These are phyloP conservation scores for Ceyx erithaca DNA, from an alignment of 2,797 vertebrate genomes.

Conservation along the genomic window DNA sequence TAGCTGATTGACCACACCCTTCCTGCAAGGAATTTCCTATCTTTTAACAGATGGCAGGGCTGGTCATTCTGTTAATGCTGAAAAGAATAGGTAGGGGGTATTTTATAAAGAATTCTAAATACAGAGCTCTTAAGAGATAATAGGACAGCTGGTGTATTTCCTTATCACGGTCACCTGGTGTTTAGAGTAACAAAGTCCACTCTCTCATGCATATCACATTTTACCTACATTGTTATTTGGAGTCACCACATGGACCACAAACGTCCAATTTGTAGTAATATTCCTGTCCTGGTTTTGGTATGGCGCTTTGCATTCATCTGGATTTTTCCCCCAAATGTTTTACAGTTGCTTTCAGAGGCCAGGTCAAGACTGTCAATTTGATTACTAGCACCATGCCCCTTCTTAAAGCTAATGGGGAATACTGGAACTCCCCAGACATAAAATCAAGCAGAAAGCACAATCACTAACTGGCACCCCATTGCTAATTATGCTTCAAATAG, in stretches of 20 bases:
- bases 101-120: slow-evolving; percentile 62
- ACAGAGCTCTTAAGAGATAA: slow-evolving; percentile 22
- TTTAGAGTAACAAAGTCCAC: not conserved
- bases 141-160: slow-evolving; percentile 14
- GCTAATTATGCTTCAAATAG: slow-evolving; percentile 79
- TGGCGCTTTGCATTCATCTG: slow-evolving; percentile 62
- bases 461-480: slow-evolving; percentile 63
- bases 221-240: slow-evolving; percentile 32
- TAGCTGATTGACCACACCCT: not conserved
- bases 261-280: slow-evolving; percentile 34
- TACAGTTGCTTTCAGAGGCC: slow-evolving; percentile 65
- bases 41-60: slow-evolving; percentile 37
- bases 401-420: slow-evolving; percentile 71
- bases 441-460: slow-evolving; percentile 63
- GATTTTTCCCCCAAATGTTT: slow-evolving; percentile 67
- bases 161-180: not conserved
- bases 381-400: slow-evolving; percentile 66
- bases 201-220: not conserved
- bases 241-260: not conserved
- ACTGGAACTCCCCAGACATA: slow-evolving; percentile 64
- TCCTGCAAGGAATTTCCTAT: slow-evolving; percentile 3
- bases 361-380: slow-evolving; percentile 74
- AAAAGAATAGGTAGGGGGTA: slow-evolving; percentile 44
- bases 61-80: slow-evolving; percentile 16
- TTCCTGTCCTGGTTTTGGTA: not conserved